These are phyloP conservation scores for Clytia hemisphaerica DNA, from an alignment of 30 jellyfish, hydroid and myxozoan species.

Conservation along the genomic window DNA sequence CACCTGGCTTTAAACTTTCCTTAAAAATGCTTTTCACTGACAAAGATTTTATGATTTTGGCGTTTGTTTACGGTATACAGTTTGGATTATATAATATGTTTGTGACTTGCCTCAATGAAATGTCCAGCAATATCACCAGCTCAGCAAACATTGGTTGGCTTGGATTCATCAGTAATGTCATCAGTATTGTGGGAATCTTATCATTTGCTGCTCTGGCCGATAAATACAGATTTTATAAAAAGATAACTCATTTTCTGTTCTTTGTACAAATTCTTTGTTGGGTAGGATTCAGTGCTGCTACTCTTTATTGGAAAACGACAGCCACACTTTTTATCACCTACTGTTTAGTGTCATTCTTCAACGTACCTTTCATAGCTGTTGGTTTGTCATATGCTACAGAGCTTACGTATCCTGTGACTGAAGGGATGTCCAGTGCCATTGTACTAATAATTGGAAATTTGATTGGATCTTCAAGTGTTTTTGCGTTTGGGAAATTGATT, in stretches of 20 bases:
- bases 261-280: neutral
- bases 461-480: neutral
- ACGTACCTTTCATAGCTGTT: neutral
- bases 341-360: neutral
- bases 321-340: neutral
- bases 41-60: neutral
- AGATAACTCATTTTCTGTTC: neutral
- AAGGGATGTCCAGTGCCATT: neutral
- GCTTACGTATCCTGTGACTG: neutral
- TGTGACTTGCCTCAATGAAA: neutral
- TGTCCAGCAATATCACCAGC: neutral
- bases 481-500: neutral
- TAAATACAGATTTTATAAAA: neutral
- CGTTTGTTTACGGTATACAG: neutral
- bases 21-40: neutral
- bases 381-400: neutral
- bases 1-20: too few species aligned
- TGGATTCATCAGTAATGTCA: neutral
- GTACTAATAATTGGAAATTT: neutral
- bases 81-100: neutral
- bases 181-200: neutral
- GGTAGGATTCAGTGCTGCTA: neutral
- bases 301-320: neutral
- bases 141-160: neutral
- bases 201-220: neutral